Conservation (phyloP, 2,113 vertebrate species). For the Scalopus aquaticus region DNA sequence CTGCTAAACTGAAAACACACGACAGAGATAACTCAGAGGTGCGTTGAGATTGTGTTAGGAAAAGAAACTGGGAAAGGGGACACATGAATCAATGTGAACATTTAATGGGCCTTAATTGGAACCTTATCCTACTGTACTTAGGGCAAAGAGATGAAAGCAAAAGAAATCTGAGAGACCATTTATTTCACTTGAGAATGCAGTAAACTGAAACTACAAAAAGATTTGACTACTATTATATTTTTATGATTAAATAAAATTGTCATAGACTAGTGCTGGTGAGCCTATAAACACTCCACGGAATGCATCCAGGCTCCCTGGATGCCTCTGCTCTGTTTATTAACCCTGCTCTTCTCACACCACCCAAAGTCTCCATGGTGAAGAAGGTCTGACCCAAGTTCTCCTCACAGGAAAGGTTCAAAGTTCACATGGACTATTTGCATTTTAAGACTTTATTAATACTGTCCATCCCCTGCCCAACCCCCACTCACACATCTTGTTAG, state of each 20-base stretch:
- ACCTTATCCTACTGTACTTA: slow-evolving; percentile 76
- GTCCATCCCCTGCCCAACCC: background rate
- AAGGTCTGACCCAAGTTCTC: background rate
- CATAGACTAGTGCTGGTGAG: slow-evolving; percentile 52
- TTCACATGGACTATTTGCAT: background rate
- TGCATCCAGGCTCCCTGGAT: background rate
- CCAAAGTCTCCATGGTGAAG: background rate
- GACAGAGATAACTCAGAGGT: background rate
- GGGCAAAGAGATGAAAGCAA: slow-evolving; percentile 73
- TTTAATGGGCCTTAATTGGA: slow-evolving; percentile 79
- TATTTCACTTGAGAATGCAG: slow-evolving; percentile 75
- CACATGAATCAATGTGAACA: slow-evolving; percentile 76
- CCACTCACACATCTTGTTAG: background rate
- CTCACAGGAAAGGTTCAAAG: background rate
- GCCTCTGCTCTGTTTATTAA: background rate
- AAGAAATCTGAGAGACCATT: slow-evolving; percentile 76
- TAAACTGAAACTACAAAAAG: slow-evolving; percentile 77
- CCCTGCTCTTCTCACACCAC: slow-evolving; percentile 1
- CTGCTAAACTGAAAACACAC: slow-evolving; percentile 7
- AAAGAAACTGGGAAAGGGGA: slow-evolving; percentile 56
- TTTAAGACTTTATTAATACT: background rate
- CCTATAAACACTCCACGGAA: slow-evolving; percentile 44
- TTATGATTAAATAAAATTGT: slow-evolving; percentile 76
- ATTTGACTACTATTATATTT: slow-evolving; percentile 66
- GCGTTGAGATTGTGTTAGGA: slow-evolving; percentile 18